These are phyloP conservation scores for Crematogaster levior DNA, from an alignment of 2,888 invertebrate species.

Conservation along the genomic window DNA sequence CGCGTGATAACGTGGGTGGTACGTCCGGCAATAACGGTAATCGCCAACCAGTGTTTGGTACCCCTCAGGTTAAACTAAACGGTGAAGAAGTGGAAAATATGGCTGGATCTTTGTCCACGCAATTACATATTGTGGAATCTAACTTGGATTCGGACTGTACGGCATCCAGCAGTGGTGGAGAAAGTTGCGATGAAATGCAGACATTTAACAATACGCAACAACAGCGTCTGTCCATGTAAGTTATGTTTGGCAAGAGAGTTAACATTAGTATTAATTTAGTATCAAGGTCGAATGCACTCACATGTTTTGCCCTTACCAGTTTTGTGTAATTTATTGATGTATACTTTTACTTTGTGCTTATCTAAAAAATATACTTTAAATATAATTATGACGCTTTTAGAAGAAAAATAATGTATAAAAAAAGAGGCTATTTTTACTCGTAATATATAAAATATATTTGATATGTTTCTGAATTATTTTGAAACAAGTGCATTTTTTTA, in stretches of 20 bases:
- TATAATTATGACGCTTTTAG: background rate
- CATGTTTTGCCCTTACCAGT: background rate
- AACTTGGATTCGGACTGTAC: constrained; percentile 97
- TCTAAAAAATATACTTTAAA: background rate
- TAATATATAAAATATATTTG: background rate
- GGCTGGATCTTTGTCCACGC: constrained; percentile 91
- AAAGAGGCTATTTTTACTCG: background rate
- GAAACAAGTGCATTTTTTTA: background rate
- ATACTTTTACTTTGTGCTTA: background rate
- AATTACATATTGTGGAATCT: constrained; percentile 91
- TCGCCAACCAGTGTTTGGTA: constrained; percentile 81
- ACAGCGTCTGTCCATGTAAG: constrained; percentile 93
- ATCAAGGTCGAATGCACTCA: background rate
- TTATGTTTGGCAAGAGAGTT: constrained; percentile 76
- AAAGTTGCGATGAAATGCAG: constrained; percentile 96
- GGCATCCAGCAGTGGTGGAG: constrained; percentile 96
- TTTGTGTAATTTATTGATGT: background rate
- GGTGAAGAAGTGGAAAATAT: constrained; percentile 89
- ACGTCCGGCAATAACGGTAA: constrained; percentile 69
- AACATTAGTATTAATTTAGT: constrained; percentile 22
- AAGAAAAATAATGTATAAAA: background rate
- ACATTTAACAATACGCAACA: constrained; percentile 92
- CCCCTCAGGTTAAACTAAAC: constrained; percentile 81
- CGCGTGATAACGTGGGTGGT: constrained; percentile 80
- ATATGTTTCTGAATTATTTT: background rate